A percentile compares a stretch with the other conserved stretches of the same genome.
Conservation (phyloP, 92 coral and sea anemone species). For the Bergia sp. region DNA sequence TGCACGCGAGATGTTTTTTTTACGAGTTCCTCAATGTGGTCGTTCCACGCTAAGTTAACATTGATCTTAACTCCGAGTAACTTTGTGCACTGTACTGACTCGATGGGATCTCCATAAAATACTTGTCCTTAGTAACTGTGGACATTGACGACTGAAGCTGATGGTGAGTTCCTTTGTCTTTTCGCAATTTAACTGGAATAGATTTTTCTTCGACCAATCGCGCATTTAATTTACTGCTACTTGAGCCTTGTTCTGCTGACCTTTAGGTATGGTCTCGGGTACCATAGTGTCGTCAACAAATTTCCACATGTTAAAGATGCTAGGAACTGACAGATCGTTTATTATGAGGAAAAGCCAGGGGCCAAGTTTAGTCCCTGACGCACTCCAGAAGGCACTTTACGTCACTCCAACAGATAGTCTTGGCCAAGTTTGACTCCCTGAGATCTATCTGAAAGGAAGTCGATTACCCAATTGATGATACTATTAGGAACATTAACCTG, state of each 20-base stretch:
- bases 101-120: neutral
- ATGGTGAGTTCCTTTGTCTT: neutral
- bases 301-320: slow-evolving; percentile 43
- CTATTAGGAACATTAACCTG: neutral
- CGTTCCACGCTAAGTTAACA: neutral
- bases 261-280: slow-evolving; percentile 8
- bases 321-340: slow-evolving; percentile 24
- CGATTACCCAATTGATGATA: slow-evolving; percentile 4
- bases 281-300: slow-evolving; percentile 42
- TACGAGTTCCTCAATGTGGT: too few relatives aligned
- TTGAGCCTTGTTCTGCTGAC: neutral
- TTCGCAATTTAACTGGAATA: neutral
- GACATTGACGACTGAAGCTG: neutral
- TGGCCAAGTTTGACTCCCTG: slow-evolving; percentile 27
- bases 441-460: neutral
- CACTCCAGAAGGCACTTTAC: slow-evolving; percentile 29
- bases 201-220: slow-evolving; percentile 12
- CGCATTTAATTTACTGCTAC: neutral
- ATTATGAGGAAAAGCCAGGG: slow-evolving; percentile 36
- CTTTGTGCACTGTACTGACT: neutral
- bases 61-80: neutral
- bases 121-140: neutral
- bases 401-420: slow-evolving; percentile 33
- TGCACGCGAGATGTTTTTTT: too few relatives aligned
- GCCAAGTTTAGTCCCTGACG: slow-evolving; percentile 27